Evolutionary conservation across 2,797 vertebrate species (phyloP).

Genomic region (Ciconia nigra): DNA sequence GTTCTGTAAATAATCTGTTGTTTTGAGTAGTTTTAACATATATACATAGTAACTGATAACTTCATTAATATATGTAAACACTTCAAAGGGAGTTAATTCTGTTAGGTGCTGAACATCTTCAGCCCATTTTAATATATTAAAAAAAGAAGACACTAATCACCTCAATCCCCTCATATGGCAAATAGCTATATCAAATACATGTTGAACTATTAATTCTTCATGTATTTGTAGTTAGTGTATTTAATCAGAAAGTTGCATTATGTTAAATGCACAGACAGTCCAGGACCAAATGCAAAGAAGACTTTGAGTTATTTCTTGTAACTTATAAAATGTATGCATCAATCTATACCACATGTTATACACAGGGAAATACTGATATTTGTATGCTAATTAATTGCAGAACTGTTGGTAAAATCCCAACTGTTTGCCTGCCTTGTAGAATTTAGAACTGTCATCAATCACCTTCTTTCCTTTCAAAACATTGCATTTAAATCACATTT

Average conservation of each 20-base stretch:
- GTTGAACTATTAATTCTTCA: not conserved
- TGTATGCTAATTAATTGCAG: constrained; percentile 55
- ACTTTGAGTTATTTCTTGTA: not conserved
- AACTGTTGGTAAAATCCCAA: constrained; percentile 24
- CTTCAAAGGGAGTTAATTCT: not conserved
- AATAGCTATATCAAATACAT: not conserved
- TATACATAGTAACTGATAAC: not conserved
- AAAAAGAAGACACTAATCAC: not conserved
- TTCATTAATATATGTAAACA: not conserved
- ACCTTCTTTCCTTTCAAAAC: not conserved
- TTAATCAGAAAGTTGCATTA: not conserved
- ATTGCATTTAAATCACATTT: constrained; percentile 26
- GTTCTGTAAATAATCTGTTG: not conserved
- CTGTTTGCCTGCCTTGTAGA: not conserved
- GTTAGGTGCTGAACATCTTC: not conserved
- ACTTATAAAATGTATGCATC: not conserved
- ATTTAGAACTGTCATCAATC: constrained; percentile 30
- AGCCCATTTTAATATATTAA: not conserved
- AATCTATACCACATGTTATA: not conserved
- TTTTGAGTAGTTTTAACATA: not conserved
- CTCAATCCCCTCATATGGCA: not conserved
- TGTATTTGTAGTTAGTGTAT: not conserved
- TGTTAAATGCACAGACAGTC: not conserved
- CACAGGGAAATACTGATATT: constrained; percentile 25
- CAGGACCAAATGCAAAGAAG: not conserved